These are phyloP conservation scores for Punctoribates punctum DNA, from an alignment of 2,888 invertebrate species.

Conservation along the genomic window DNA sequence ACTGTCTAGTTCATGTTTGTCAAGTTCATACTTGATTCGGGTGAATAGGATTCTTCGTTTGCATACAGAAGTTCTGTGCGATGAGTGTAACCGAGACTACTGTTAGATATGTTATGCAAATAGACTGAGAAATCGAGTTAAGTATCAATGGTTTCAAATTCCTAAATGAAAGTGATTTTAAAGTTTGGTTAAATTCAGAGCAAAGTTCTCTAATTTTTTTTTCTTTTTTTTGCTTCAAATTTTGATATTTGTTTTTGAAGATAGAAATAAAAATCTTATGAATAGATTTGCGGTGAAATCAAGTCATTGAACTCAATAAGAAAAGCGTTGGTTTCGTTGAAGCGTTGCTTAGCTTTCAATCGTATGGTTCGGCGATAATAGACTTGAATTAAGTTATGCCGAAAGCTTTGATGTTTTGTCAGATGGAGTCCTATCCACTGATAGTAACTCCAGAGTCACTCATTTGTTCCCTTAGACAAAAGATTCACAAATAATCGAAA, in stretches of 20 bases:
- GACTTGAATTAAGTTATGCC: slow-evolving; percentile 23
- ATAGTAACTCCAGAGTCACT: slow-evolving; percentile 20
- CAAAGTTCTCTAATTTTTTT: too few species aligned
- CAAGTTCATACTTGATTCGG: too few species aligned
- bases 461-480: slow-evolving; percentile 29
- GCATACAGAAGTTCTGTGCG: too few species aligned
- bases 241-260: background rate
- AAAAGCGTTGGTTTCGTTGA: slow-evolving; percentile 18
- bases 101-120: too few species aligned
- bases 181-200: too few species aligned
- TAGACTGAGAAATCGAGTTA: too few species aligned
- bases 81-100: too few species aligned
- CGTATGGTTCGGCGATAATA: slow-evolving; percentile 36
- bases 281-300: background rate
- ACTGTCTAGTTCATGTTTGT: too few species aligned
- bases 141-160: too few species aligned
- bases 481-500: background rate
- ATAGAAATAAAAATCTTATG: background rate
- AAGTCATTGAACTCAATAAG: slow-evolving; percentile 31
- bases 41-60: too few species aligned
- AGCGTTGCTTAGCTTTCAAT: slow-evolving; percentile 28
- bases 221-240: too few species aligned
- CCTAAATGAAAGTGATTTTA: too few species aligned
- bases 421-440: background rate
- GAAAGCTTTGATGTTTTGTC: slow-evolving; percentile 28